Evolutionary conservation across 2,888 invertebrate genomes (phyloP), one percentile per base, ranked within the genome.

Genomic region (Eupithecia insigniata): DNA sequence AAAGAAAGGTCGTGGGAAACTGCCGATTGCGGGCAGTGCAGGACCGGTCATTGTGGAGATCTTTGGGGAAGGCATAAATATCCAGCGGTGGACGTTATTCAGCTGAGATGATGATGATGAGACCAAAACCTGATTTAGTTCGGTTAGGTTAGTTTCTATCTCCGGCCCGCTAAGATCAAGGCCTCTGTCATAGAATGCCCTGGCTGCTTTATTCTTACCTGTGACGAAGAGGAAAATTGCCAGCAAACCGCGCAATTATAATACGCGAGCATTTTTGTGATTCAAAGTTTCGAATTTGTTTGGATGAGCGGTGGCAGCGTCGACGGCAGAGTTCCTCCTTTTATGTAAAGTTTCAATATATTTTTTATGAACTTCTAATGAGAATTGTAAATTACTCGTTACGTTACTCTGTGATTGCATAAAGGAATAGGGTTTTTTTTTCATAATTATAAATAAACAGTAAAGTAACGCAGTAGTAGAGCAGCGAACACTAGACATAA

Each of bases 221-320:
- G 77, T 76, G 46, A 22, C 76, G 78, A 72, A 61, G 77, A 82
- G 85, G 84, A 84, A 85, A 86, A 86, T 74, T 75, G 69, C 67
- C 39, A 67, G 69, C 71, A 78, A 81, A 36, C 72, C 77, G 77
- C 73, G 60, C 65, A 69, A 79, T 76, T 77, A 71, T 76, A 78
- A 78, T 68, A 70, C 70, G n/a, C 43, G 6, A 66, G 61, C 51
- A 36, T 66, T 65, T 64, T 75, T 70, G 46, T n/a, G 69, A 70
- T 76, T 69, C 72, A 74, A 71, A 69, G 18, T 72, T 46, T 79
- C 78, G 22, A 76, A 80, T 76, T 81, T 75, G 71, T 64, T 67
- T 69, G 72, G 65, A 26, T 46, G 72, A 67, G 28, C 39, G 51
- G 36, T 39, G 39, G 16, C 16, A 16, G 58, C 14, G 39, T 3